Base-by-base conservation (phyloP, 1,140 invertebrate genomes). In the Halesus radiatus region DNA sequence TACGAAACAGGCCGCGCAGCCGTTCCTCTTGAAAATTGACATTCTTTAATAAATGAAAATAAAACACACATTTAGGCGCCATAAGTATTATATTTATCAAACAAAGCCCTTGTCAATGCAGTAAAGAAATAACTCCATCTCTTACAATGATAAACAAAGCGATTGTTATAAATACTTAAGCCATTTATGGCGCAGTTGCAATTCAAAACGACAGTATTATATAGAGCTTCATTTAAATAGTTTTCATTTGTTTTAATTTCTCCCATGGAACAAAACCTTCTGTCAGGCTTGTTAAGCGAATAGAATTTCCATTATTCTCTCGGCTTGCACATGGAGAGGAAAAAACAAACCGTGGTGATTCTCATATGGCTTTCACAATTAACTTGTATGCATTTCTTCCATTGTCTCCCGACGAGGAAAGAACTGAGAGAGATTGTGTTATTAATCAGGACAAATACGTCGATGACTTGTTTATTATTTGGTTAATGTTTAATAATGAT, bases 301-400 rank as follows among this genome's bases (percentile, higher is more conserved):
- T 72, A 68, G 37, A 70, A 72, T 72, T 23, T 53, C 68, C 50
- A 72, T 72, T 72, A 72, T 72, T 72, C 37, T 72, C 68, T 72
- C 45, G 15, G 68, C 22, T 53, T 72, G 68, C 68, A 72, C 68
- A 72, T 72, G 68, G 54, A 72, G 68, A 72, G 26, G n/a, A 52
- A 72, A 72, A 68, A 68, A 45, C 70, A 53, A 7, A 68, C 13
- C 37, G 37, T 20, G 64, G 26, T 45, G 64, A 29, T 68, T 68
- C 23, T 32, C 50, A 53, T 23, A 52, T 76, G 56, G 56, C 60
- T 64, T 76, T 76, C 37, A 72, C 75, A 76, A 76, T 76, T 76
- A 76, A 76, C 75, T 76, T 66, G 32, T 62, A 20, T 52, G 29
- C 32, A 50, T 64, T 64, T 60, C 56, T 72, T 52, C 45, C 68